Base-by-base conservation (phyloP, 2,113 vertebrate genomes). In the Podarcis muralis region DNA sequence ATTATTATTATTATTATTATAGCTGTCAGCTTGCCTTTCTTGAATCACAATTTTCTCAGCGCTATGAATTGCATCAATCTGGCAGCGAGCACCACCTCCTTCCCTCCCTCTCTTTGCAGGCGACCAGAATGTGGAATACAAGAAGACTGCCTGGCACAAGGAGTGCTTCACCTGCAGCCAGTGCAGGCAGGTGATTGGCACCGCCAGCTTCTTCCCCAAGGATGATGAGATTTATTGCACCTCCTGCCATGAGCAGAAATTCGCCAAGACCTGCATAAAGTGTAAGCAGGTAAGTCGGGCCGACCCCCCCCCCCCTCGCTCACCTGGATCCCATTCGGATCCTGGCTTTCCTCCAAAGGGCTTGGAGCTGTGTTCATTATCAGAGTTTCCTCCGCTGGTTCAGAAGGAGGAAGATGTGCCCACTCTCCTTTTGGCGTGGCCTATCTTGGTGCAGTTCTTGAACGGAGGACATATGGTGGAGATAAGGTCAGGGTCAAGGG, bases 141-240 rank as follows among this genome's bases (percentile, higher is more conserved):
- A 99, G 97, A 98, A 98, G 90, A 98, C 97, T 81, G 92, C 98
- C 69, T 99, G 99, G 99, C 99, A 99, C 13, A 98, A 99, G 95
- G 98, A 99, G 35, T 99, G 99, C 90, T 99, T 99, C 96, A 98
- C 93, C 83, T 99, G 99, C 97, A 97, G 97, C 87, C 97, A 98
- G 91, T 99, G 98, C 97, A 99, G 98, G 96, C 94, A 98, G 97
- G 98, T 98, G 90, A 99, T 99, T 76, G 97, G 98, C 93, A 96
- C 98, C 0, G 97, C 98, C 95, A 99, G 98, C 93, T 99, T 99
- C 97, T 97, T 99, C 95, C 96, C 98, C 43, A 99, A 98, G 95
- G 99, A 98, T 1, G 98, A 99, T 0, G 98, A 99, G 78, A 97
- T 99, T 97, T 99, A 97, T 95, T 99, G 99, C 0, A 94, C 97